Evolutionary conservation across 2,888 invertebrate species (phyloP).

Genomic region (Diloba caeruleocephala): DNA sequence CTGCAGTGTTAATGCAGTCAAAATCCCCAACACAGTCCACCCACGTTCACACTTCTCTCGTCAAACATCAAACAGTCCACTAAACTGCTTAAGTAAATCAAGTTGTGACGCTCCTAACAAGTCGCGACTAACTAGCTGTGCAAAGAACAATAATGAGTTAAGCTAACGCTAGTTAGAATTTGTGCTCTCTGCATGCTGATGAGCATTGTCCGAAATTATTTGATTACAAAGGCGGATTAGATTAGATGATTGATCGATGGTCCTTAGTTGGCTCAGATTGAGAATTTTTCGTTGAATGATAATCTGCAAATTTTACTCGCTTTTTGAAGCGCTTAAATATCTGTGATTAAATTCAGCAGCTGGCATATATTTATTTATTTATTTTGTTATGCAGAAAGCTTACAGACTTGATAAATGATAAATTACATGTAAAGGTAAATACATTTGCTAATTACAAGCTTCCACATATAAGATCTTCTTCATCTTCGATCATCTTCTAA

Average conservation of each 20-base stretch:
- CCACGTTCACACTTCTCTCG: conserved; percentile 29
- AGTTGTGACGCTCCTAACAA: conserved; percentile 45
- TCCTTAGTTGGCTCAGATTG: conserved; percentile 13
- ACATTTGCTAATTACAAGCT: no score
- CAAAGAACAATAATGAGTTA: conserved; percentile 53
- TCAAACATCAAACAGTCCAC: conserved; percentile 32
- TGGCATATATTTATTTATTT: no score
- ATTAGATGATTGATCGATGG: conserved; percentile 31
- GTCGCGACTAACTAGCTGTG: conserved; percentile 50
- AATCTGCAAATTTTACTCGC: no score
- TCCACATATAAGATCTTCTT: no score
- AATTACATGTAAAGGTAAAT: no score
- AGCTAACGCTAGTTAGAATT: conserved; percentile 52
- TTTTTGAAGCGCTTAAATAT: no score
- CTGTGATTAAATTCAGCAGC: no score
- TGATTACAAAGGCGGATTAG: conserved; percentile 36
- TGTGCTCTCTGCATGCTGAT: conserved; percentile 37
- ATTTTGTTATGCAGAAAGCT: no score
- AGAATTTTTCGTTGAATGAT: no score
- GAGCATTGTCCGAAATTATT: conserved; percentile 49
- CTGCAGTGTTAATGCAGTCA: background rate
- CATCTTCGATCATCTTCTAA: no score
- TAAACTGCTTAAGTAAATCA: conserved; percentile 53
- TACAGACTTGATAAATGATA: no score
- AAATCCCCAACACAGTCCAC: background rate